phyloP scores from a whole-genome alignment of 2,888 invertebrate genomes.

The Lissonota sp. region DNA sequence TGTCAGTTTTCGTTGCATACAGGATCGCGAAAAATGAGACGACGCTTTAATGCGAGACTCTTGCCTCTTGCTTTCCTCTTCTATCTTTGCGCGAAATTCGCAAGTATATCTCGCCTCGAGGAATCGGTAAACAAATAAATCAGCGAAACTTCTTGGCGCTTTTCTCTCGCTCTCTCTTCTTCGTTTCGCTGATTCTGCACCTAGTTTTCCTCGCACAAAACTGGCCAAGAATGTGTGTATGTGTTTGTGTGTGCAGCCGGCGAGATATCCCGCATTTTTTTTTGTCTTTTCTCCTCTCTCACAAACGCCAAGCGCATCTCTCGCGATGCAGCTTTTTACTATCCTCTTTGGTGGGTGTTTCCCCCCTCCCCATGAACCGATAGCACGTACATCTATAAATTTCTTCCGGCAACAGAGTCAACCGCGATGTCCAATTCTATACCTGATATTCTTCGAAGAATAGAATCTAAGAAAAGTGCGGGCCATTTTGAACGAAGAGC shows the following conservation, averaged over 20 bases:
- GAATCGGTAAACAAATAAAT: constrained; percentile 77
- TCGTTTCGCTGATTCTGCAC: constrained; percentile 72
- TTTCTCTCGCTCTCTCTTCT: not conserved
- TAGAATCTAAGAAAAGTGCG: too few relatives aligned
- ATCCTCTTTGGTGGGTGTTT: constrained; percentile 16
- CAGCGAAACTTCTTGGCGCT: constrained; percentile 69
- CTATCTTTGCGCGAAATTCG: constrained; percentile 31
- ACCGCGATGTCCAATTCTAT: not conserved
- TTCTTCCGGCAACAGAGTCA: constrained; percentile 35
- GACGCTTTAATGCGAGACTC: too few relatives aligned
- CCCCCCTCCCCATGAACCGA: constrained; percentile 35
- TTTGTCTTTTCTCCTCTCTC: not conserved
- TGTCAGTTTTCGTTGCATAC: too few relatives aligned
- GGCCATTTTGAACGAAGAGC: too few relatives aligned
- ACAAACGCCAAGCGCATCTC: constrained; percentile 31
- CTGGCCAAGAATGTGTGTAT: not conserved
- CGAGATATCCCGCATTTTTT: constrained; percentile 55
- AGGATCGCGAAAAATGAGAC: too few relatives aligned
- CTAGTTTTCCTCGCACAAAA: constrained; percentile 60
- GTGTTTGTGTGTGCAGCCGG: constrained; percentile 20
- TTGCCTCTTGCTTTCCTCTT: constrained; percentile 4
- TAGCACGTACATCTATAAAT: constrained; percentile 55
- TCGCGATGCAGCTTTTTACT: constrained; percentile 40
- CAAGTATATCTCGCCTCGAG: constrained; percentile 34
- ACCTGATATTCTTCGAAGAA: too few relatives aligned